Percentiles rank a stretch among this genome's conserved stretches.
Evolutionary conservation across 2,797 vertebrate genomes (phyloP).

Genomic region (Epinephelus malabaricus): DNA sequence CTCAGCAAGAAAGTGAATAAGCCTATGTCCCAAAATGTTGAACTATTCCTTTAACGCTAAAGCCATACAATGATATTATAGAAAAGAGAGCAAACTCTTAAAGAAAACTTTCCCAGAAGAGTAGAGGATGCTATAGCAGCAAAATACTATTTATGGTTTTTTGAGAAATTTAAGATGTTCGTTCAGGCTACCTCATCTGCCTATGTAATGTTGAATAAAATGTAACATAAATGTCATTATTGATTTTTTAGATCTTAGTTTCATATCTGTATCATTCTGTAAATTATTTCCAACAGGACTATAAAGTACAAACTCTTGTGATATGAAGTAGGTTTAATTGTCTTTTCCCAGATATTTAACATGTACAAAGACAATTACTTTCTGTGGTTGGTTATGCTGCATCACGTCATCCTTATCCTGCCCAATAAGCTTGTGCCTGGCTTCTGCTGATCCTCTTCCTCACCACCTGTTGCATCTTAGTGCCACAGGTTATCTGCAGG

Average conservation of each 20-base stretch:
- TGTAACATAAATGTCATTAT: not conserved
- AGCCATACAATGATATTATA: not conserved
- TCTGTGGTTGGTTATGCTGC: conserved; percentile 41
- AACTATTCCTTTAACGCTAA: not conserved
- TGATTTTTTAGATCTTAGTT: not conserved
- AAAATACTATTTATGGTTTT: not conserved
- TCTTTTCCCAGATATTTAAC: not conserved
- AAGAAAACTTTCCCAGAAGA: not conserved
- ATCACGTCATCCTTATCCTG: conserved; percentile 43
- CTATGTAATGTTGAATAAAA: not conserved
- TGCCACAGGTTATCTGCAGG: conserved; percentile 47
- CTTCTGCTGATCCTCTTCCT: conserved; percentile 72
- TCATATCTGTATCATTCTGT: not conserved
- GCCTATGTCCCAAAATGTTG: not conserved
- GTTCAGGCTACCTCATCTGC: not conserved
- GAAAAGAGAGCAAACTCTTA: too few relatives aligned
- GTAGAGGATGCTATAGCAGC: not conserved
- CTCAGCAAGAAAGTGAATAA: not conserved
- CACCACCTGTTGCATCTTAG: conserved; percentile 79
- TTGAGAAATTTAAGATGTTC: not conserved
- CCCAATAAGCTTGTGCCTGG: conserved; percentile 67
- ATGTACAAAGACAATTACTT: not conserved
- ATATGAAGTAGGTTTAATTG: not conserved
- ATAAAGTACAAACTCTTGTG: not conserved
- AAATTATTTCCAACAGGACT: not conserved